Base-by-base conservation (phyloP, 2,888 invertebrate genomes). In the Polydrusus cervinus region DNA sequence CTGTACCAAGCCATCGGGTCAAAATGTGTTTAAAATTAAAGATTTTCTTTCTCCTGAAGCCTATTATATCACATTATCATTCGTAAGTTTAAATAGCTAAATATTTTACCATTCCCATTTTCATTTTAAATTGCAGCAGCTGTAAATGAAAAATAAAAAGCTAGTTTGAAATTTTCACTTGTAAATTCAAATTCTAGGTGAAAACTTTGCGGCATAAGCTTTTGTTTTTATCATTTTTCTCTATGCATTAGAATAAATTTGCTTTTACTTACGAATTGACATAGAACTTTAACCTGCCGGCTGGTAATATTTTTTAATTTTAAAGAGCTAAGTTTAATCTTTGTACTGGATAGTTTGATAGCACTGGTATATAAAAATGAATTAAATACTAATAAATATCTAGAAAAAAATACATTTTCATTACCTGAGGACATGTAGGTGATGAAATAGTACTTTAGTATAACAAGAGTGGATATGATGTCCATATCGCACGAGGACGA, bases 181-280 rank as follows among this genome's bases (percentile, higher is more conserved):
- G 25, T 53, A 53, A 53, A 53, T 53, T 53, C n/a, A 30, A 53
- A 53, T 53, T 25, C 13, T 53, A 30, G 30, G 25, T 53, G 25
- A 53, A n/a, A 53, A 53, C 53, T 53, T 53, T 53, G 53, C 53
- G 53, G 53, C 30, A 53, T 20, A 53, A 30, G 30, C 53, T 25
- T 53, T 53, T 53, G 25, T 53, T 53, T 51, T 20, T 20, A 20
- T 20, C 51, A 51, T 51, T 20, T 51, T 53, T 25, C 25, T 30
- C 13, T 53, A 25, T 53, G n/a, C 30, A 53, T 53, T 53, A 53
- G 53, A 53, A 53, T 53, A 53, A 30, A 53, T 25, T 25, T 30
- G 25, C 20, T n/a, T 25, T 53, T 53, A 25, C 7, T 47, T 16
- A n/a, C 16, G 1, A 47, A 47, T 47, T 47, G 47, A 16, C 16